These are phyloP conservation scores for Ibycter americanus DNA, from an alignment of 2,797 vertebrate genomes.

Conservation along the genomic window DNA sequence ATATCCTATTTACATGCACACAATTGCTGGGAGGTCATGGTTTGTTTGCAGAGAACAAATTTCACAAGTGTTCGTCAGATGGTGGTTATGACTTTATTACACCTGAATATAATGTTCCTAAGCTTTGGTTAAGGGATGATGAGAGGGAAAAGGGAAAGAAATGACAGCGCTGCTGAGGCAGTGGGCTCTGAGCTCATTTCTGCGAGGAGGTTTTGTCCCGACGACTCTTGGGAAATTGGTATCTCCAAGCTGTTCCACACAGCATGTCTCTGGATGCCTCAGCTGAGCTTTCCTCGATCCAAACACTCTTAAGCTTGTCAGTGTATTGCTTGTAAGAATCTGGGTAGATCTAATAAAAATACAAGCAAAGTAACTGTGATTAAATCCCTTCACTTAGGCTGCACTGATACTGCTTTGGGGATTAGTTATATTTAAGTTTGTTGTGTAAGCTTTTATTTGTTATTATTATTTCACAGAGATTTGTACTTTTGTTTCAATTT, in stretches of 20 bases:
- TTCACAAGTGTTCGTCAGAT: background rate
- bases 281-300: background rate
- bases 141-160: background rate
- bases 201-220: background rate
- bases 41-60: background rate
- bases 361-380: background rate
- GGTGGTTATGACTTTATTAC: background rate
- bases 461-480: background rate
- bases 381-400: background rate
- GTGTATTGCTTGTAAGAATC: background rate
- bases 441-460: background rate
- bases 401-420: background rate
- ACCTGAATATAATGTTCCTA: background rate
- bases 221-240: background rate
- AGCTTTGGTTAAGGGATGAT: background rate
- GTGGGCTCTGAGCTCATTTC: background rate
- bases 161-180: background rate
- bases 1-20: background rate
- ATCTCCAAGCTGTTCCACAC: background rate
- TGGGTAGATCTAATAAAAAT: background rate
- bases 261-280: background rate
- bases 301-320: background rate
- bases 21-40: rapidly evolving
- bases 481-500: background rate
- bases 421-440: background rate